Evolutionary conservation across 2,888 invertebrate species (phyloP).

Genomic region (Agrotis clavis): DNA sequence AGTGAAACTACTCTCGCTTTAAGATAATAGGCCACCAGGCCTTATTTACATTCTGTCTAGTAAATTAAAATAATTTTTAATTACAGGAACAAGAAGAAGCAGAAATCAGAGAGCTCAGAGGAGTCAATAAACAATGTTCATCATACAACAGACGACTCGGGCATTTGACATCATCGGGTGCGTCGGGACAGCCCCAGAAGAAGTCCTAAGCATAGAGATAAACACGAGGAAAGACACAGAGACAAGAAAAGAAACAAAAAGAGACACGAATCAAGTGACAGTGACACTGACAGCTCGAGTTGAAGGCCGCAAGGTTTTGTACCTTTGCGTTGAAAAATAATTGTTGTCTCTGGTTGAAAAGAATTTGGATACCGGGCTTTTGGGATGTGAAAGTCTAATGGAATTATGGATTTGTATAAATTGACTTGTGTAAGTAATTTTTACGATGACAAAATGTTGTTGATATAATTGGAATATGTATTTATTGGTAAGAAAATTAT

Average conservation of each 20-base stretch:
- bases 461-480: constrained; percentile 12
- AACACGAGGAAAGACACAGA: constrained; percentile 65
- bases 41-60: too few relatives aligned
- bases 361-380: constrained; percentile 41
- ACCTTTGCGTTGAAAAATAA: constrained; percentile 54
- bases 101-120: constrained; percentile 84
- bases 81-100: constrained; percentile 82
- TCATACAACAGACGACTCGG: constrained; percentile 88
- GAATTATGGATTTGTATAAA: constrained; percentile 28
- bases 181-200: constrained; percentile 83
- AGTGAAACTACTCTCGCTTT: too few relatives aligned
- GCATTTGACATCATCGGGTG: constrained; percentile 89
- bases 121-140: constrained; percentile 87
- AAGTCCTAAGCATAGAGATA: constrained; percentile 73
- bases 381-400: constrained; percentile 14
- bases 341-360: constrained; percentile 59
- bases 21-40: too few relatives aligned
- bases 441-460: constrained; percentile 26
- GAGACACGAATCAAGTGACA: constrained; percentile 78
- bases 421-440: constrained; percentile 1
- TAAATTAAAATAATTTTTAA: background rate
- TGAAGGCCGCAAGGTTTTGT: constrained; percentile 71
- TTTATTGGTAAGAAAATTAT: constrained; percentile 4
- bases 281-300: constrained; percentile 83
- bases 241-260: constrained; percentile 77